Percentiles rank a stretch among this genome's conserved stretches.
phyloP scores from a whole-genome alignment of 2,113 vertebrate genomes.

The Jacana jacana region DNA sequence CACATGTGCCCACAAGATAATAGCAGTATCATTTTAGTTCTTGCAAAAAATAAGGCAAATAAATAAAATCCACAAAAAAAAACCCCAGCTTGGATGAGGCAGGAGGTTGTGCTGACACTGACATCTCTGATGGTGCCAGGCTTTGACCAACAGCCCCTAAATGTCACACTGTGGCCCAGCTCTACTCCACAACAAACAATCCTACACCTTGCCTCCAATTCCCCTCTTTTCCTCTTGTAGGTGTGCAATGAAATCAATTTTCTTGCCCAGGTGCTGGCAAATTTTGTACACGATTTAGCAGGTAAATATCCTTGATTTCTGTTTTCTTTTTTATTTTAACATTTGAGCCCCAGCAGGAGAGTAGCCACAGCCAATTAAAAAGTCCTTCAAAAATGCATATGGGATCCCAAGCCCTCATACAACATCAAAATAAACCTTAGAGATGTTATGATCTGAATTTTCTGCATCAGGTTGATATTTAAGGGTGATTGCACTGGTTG shows the following conservation, averaged over 20 bases:
- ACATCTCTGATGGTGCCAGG: not conserved
- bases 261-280: conserved; percentile 79
- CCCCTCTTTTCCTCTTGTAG: conserved; percentile 54
- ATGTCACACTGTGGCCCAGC: not conserved
- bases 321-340: not conserved
- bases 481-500: not conserved
- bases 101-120: not conserved
- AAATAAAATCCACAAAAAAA: not conserved
- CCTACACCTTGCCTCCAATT: not conserved
- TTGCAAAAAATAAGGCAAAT: not conserved
- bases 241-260: conserved; percentile 89
- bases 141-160: not conserved
- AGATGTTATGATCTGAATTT: not conserved
- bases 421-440: not conserved
- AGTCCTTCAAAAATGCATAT: conserved; percentile 59
- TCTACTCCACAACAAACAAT: not conserved
- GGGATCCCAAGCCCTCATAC: conserved; percentile 63
- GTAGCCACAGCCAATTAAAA: not conserved
- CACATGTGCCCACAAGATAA: not conserved
- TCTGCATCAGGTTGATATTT: not conserved
- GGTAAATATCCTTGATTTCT: conserved; percentile 57
- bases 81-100: not conserved
- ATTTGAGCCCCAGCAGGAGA: not conserved
- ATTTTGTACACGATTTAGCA: conserved; percentile 81
- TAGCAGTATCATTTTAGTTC: not conserved